Evolutionary conservation across 2,888 invertebrate species (phyloP), one percentile per base, ranked within the genome.

Genomic region (Orchesella flavescens): DNA sequence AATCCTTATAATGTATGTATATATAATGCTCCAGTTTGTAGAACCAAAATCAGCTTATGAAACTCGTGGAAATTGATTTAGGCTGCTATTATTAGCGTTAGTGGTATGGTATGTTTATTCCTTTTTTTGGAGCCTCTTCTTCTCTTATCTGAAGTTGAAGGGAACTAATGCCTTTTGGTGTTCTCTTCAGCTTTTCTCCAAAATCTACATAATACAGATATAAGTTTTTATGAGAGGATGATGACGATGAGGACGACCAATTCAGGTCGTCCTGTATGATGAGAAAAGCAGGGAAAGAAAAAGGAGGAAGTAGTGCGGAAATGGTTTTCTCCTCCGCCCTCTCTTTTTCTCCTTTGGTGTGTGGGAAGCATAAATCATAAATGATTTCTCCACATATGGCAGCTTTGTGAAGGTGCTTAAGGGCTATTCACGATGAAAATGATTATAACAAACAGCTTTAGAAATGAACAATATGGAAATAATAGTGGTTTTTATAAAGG

Each of bases 241-340:
- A 57, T 68, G 65, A 68, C 59, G 24, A 57, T 68, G 65, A 68
- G 46, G 24, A 13, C 55, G 9, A 43, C 76, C 68, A 46, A 68
- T 68, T 69, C 77, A 69, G 77, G 77, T 77, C 77, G 69, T 68
- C n/a, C n/a, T n/a, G n/a, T 34, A 69, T 77, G 77, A 53, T 5
- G 69, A 69, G 77, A 61, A 69, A 77, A 75, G 57, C 17, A 68
- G 53, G 23, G 17, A 34, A 75, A 53, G 59, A 61, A 21, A 59
- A 66, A 59, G 19, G 69, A 59, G 61, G 69, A 77, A 77, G 69
- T 69, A 46, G 69, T 49, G 77, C 77, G 68, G 77, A 77, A 77
- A 77, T 77, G 49, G 69, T 68, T 69, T 69, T 59, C 69, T 66
- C 46, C 74, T 63, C 69, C 69, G 13, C 65, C 59, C 69, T 76